Evolutionary conservation across 2,113 vertebrate genomes (phyloP).

Genomic region (Otolemur garnettii): DNA sequence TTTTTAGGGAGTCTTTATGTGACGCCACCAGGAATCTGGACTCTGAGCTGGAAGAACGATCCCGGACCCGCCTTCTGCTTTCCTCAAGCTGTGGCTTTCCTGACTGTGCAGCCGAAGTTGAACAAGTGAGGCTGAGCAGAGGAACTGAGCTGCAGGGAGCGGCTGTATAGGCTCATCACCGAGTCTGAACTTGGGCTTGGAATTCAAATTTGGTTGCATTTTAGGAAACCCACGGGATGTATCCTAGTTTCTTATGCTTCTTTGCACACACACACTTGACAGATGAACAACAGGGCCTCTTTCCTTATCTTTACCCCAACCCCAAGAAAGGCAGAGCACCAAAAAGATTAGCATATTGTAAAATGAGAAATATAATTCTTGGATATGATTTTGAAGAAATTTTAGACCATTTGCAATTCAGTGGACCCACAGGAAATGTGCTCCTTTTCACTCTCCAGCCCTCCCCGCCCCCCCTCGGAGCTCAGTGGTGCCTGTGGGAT

Average conservation of each 20-base stretch:
- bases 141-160: not conserved
- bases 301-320: not conserved
- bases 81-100: not conserved
- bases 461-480: not conserved
- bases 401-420: not conserved
- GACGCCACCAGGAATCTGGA: slow-evolving; percentile 69
- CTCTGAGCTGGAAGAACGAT: not conserved
- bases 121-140: slow-evolving; percentile 80
- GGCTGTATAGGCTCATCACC: accelerated
- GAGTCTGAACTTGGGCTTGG: not conserved
- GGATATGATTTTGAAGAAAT: not conserved
- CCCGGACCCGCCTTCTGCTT: not conserved
- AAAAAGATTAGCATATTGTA: not conserved
- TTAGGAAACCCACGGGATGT: not conserved
- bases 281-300: accelerated
- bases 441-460: too few relatives aligned
- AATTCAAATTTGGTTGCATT: not conserved
- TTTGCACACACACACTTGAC: accelerated
- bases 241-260: not conserved
- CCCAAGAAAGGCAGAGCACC: not conserved
- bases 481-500: not conserved
- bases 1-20: slow-evolving; percentile 70
- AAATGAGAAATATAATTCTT: not conserved
- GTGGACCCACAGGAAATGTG: not conserved
- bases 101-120: slow-evolving; percentile 39